Conservation (phyloP, 2,113 vertebrate species). For the Pseudorhombus dupliciocellatus region DNA sequence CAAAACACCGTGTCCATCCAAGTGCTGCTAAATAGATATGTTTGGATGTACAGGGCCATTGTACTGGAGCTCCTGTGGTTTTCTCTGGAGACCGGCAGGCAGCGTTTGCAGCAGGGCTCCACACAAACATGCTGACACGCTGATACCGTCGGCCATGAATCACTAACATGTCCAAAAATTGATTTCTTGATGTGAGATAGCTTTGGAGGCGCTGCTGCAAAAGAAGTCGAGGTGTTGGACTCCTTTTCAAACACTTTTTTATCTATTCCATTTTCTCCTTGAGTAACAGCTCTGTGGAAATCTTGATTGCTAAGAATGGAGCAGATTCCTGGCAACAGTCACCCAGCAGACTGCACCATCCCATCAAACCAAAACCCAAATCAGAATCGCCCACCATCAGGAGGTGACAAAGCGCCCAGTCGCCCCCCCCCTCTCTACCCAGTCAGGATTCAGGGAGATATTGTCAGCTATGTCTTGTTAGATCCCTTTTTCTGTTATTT, state of each 20-base stretch:
- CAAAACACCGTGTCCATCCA: no score
- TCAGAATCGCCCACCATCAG: conserved; percentile 23
- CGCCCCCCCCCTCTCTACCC: conserved; percentile 33
- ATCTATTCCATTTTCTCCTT: conserved; percentile 48
- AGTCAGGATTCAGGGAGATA: conserved; percentile 37
- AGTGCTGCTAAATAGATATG: not conserved
- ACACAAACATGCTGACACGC: conserved; percentile 30
- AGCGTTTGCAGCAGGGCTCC: conserved; percentile 16
- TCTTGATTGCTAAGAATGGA: conserved; percentile 27
- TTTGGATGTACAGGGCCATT: not conserved
- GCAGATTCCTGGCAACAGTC: conserved; percentile 22
- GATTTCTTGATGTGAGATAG: conserved; percentile 47
- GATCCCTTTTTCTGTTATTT: no score
- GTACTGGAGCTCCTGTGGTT: not conserved
- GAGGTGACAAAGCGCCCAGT: conserved; percentile 24
- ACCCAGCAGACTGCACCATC: conserved; percentile 16
- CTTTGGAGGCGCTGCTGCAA: conserved; percentile 34
- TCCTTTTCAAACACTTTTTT: conserved; percentile 44
- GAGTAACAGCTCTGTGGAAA: conserved; percentile 49
- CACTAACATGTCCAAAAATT: conserved; percentile 46
- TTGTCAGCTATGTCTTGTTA: conserved; percentile 35
- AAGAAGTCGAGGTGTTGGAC: conserved; percentile 42
- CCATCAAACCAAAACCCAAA: conserved; percentile 18
- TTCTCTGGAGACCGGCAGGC: not conserved
- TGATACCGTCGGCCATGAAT: conserved; percentile 50